Conservation (phyloP, 2,113 vertebrate species). For the Thinocorus orbignyianus region DNA sequence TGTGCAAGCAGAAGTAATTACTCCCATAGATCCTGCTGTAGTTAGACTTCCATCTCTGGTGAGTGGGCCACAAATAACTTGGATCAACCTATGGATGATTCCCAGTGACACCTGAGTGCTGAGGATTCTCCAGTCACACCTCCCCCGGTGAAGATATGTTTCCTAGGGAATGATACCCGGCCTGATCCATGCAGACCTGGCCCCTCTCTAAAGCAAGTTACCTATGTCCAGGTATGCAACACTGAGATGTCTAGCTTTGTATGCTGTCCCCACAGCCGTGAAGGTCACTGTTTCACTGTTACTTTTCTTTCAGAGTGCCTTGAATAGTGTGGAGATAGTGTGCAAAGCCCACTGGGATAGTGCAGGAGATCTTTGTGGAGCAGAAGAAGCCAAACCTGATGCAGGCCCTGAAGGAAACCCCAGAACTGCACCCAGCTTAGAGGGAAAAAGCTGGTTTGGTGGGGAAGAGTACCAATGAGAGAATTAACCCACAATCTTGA, state of each 20-base stretch:
- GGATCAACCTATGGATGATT: not conserved
- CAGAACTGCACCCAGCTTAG: not conserved
- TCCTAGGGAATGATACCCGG: not conserved
- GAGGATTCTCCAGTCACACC: not conserved
- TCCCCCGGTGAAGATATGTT: not conserved
- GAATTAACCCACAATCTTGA: not conserved
- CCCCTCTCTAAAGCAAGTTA: not conserved
- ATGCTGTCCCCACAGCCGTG: not conserved
- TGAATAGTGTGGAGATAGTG: accelerated
- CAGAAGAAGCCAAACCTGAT: not conserved
- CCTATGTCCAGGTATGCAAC: not conserved
- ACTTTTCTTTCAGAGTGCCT: not conserved
- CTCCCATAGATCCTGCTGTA: not conserved
- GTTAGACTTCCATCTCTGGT: not conserved
- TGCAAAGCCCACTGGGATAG: not conserved
- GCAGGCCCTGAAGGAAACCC: not conserved
- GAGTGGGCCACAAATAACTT: not conserved
- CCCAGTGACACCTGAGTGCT: not conserved
- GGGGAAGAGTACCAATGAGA: not conserved
- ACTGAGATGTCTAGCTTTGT: not conserved
- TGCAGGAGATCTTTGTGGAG: not conserved
- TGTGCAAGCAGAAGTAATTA: not conserved
- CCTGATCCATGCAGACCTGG: not conserved
- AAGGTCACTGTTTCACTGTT: not conserved
- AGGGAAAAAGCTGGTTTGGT: not conserved